phyloP scores from a whole-genome alignment of 2,113 vertebrate genomes.

The Lepus americanus region DNA sequence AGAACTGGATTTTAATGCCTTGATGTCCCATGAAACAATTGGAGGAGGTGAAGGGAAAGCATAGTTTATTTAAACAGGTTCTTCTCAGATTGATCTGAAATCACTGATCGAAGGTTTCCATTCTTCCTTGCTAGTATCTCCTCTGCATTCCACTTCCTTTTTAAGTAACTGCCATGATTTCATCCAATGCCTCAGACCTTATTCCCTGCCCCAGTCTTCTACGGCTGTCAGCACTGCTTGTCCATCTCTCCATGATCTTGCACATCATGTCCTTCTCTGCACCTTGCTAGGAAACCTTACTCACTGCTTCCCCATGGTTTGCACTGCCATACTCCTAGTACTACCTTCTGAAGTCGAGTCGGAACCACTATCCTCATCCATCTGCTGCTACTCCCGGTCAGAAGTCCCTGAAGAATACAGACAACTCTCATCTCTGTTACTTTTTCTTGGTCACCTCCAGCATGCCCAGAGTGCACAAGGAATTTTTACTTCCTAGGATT shows the following conservation, averaged over 20 bases:
- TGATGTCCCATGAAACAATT: slow-evolving; percentile 16
- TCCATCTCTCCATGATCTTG: too few species aligned
- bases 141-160: not conserved
- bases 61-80: not conserved
- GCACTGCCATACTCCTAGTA: not conserved
- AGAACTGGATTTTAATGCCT: slow-evolving; percentile 47
- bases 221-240: not conserved
- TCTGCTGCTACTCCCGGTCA: not conserved
- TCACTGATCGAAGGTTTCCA: slow-evolving; percentile 25
- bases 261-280: not conserved
- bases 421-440: not conserved
- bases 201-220: not conserved
- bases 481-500: not conserved
- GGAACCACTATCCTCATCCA: not conserved
- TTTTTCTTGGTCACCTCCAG: not conserved
- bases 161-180: not conserved
- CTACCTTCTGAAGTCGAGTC: not conserved
- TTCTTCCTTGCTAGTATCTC: not conserved
- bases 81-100: slow-evolving; percentile 45
- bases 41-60: not conserved
- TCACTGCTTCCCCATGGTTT: not conserved
- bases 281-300: not conserved
- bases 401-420: not conserved
- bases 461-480: not conserved
- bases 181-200: not conserved